These are phyloP conservation scores for Triplophysa tibetana DNA, from an alignment of 2,113 vertebrate species.

Conservation along the genomic window DNA sequence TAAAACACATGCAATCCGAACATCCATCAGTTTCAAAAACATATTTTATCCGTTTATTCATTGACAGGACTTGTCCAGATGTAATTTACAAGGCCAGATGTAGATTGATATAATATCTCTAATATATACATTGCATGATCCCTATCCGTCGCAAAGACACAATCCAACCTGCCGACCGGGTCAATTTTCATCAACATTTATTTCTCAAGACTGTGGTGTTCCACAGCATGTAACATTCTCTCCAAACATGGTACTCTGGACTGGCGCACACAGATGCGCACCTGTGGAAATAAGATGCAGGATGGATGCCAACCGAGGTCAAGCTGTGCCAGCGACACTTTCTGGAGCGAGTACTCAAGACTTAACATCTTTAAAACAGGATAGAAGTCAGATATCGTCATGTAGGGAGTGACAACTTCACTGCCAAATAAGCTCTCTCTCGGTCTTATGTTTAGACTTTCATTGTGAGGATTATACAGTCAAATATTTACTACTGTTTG, in stretches of 20 bases:
- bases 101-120: conserved; percentile 43
- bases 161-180: conserved; percentile 12
- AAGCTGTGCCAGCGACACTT: conserved; percentile 50
- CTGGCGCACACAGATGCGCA: conserved; percentile 55
- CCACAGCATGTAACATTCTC: conserved; percentile 48
- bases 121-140: conserved; percentile 46
- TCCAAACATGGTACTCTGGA: conserved; percentile 61
- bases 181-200: conserved; percentile 1
- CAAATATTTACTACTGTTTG: background rate
- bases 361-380: conserved; percentile 25
- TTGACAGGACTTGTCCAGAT: conserved; percentile 46
- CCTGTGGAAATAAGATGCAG: conserved; percentile 54
- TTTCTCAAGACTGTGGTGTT: conserved; percentile 29
- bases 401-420: conserved; percentile 22
- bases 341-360: conserved; percentile 24
- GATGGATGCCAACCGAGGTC: conserved; percentile 51
- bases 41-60: conserved; percentile 43
- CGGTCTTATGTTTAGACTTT: conserved; percentile 25
- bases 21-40: conserved; percentile 39
- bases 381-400: background rate
- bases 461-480: conserved; percentile 34
- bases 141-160: conserved; percentile 27
- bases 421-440: conserved; percentile 34
- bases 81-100: conserved; percentile 55
- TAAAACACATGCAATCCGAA: conserved; percentile 50